phyloP scores from a whole-genome alignment of 1,140 invertebrate species.

The Drosophila pseudoananassae region DNA sequence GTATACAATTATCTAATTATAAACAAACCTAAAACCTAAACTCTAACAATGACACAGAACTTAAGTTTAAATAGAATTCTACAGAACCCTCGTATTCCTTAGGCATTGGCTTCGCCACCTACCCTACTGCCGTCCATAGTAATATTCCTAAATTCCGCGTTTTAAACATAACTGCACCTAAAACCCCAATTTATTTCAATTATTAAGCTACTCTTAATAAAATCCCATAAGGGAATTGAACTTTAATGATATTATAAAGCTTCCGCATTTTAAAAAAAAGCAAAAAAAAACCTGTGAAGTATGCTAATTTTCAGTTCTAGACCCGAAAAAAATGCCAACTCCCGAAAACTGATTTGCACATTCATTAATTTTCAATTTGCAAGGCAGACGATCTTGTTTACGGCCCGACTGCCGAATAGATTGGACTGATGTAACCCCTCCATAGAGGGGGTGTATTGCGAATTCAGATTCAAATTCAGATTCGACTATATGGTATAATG shows the following conservation, averaged over 20 bases:
- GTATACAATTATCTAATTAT: too few species aligned
- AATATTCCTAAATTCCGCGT: too few species aligned
- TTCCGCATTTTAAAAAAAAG: neutral
- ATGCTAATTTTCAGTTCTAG: constrained; percentile 39
- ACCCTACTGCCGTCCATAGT: too few species aligned
- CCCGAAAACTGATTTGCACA: constrained; percentile 41
- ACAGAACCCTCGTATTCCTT: too few species aligned
- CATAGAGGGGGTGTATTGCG: neutral
- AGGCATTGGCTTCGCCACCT: too few species aligned
- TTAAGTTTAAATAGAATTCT: too few species aligned
- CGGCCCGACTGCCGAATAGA: neutral
- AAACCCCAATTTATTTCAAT: too few species aligned
- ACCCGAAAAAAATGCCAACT: constrained; percentile 28
- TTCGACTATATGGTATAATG: constrained; percentile 9
- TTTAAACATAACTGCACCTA: too few species aligned
- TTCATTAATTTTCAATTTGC: constrained; percentile 39
- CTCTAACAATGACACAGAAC: too few species aligned
- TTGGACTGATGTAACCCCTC: constrained; percentile 33
- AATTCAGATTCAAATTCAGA: neutral
- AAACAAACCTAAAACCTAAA: too few species aligned
- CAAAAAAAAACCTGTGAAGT: neutral
- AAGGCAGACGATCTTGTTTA: constrained; percentile 32
- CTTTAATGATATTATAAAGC: neutral
- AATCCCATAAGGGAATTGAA: neutral
- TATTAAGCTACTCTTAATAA: neutral